Base-by-base conservation (phyloP, 2,888 invertebrate genomes). In the Drosophila phalerata region DNA sequence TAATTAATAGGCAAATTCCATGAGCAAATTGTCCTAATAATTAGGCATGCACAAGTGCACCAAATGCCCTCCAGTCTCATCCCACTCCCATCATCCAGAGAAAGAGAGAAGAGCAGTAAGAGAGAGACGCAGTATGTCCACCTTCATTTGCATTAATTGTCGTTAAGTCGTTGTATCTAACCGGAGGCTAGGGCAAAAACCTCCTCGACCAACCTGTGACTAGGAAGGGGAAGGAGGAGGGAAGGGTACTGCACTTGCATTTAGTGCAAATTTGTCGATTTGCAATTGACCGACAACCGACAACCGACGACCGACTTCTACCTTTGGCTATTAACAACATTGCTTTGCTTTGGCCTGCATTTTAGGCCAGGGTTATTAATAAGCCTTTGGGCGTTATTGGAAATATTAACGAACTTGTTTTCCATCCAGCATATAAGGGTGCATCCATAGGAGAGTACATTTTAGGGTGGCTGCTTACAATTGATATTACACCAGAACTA, bases 1-100 rank as follows among this genome's bases (percentile, higher is more conserved):
- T 89, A 85, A 88, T 85, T 88, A 85, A 88, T 84, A 88, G 89
- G 85, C 89, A 88, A 86, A 88, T 81, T 89, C 79, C 81, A 68
- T 76, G 75, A 68, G 85, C 85, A 85, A 88, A 85, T 87, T 81
- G 87, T 88, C 76, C 85, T 72, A 78, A 85, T 85, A 87, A 85
- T 85, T 89, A 87, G 85, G 81, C 85, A 85, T 85, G 85, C 85
- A 85, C 85, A 85, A 88, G 89, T 88, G 85, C 73, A 65, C 66
- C 73, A 70, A 77, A 70, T 74, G 65, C 61, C 60, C 64, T 32
- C 25, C 67, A 66, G 53, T 17, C 55, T n/a, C 45, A 45, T 2
- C 28, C 37, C n/a, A 17, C 13, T 28, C 19, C 17, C 34, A 30
- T 0, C 13, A 45, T 28, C 2, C 22, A 19, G 8, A 5, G 17